These are phyloP conservation scores for Climacteris rufus DNA, from an alignment of 2,113 vertebrate genomes.

Conservation along the genomic window DNA sequence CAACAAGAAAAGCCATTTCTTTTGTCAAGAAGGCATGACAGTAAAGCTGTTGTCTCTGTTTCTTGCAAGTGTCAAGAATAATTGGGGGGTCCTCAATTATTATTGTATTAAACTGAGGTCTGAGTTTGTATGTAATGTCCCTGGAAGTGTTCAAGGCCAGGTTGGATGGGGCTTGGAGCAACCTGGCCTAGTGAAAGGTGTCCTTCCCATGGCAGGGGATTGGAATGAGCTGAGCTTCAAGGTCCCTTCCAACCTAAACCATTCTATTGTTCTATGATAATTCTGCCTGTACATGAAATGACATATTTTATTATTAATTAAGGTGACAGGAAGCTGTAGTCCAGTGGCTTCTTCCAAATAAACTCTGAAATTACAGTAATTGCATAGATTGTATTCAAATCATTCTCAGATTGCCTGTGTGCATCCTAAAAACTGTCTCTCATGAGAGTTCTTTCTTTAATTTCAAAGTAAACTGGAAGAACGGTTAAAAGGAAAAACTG, in stretches of 20 bases:
- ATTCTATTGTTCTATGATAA: not conserved
- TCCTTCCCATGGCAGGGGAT: not conserved
- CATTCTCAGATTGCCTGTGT: not conserved
- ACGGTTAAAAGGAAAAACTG: not conserved
- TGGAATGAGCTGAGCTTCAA: not conserved
- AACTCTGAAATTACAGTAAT: not conserved
- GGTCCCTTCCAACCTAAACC: not conserved
- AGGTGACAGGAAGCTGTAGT: not conserved
- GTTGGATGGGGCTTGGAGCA: not conserved
- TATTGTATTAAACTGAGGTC: not conserved
- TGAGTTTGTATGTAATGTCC: not conserved
- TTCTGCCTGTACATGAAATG: not conserved
- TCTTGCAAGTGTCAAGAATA: not conserved
- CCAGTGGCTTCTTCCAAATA: not conserved
- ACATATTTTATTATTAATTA: not conserved
- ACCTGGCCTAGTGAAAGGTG: not conserved
- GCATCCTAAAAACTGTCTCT: not conserved
- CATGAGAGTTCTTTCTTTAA: not conserved
- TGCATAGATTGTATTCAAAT: not conserved
- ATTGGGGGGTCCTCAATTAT: not conserved
- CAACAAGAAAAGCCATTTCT: not conserved
- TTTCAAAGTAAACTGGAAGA: not conserved
- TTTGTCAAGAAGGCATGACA: not conserved
- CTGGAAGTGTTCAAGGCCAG: not conserved
- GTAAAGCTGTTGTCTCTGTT: not conserved